Base-by-base conservation (phyloP, 1,140 invertebrate species). In the Drosophila busckii region DNA sequence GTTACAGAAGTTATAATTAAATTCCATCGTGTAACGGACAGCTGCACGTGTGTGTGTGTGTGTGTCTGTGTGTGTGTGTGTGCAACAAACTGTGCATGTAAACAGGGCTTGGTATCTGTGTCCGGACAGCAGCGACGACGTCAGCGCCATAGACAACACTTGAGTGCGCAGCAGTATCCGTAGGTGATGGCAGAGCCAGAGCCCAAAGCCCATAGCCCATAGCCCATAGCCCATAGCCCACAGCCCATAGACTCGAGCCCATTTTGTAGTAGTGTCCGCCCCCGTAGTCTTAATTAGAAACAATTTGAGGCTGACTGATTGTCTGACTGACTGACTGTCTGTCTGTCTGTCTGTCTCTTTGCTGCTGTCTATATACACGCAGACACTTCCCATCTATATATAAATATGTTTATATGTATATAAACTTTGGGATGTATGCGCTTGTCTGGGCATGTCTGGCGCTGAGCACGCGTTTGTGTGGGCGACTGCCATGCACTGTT, bases 1-100 rank as follows among this genome's bases (percentile, higher is more conserved):
- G 73, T 80, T 82, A 58, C 69, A 80, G 63, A 80, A 80, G 64
- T 80, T 73, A 82, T 80, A 80, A 80, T 80, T 80, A 80, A 80
- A 80, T 80, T 80, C 73, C 73, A 58, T 65, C 42, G 59, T 45
- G 60, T 50, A 58, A 52, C 54, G 32, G 37, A 48, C 60, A 50
- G 34, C 16, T 62, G 54, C 65, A 75, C 50, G 26, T 34, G 19
- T n/a, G n/a, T n/a, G n/a, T n/a, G n/a, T n/a, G n/a, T n/a, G n/a
- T n/a, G n/a, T n/a, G n/a, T n/a, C n/a, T n/a, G n/a, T n/a, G n/a
- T n/a, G n/a, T n/a, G n/a, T n/a, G n/a, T n/a, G n/a, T n/a, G n/a
- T n/a, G n/a, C n/a, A n/a, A 5, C 16, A 3, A 7, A 13, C 5
- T 58, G 55, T 58, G 71, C 70, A 63, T 76, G 66, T 76, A 66